These are phyloP conservation scores for Gobius niger DNA, from an alignment of 2,113 vertebrate species.

Conservation along the genomic window DNA sequence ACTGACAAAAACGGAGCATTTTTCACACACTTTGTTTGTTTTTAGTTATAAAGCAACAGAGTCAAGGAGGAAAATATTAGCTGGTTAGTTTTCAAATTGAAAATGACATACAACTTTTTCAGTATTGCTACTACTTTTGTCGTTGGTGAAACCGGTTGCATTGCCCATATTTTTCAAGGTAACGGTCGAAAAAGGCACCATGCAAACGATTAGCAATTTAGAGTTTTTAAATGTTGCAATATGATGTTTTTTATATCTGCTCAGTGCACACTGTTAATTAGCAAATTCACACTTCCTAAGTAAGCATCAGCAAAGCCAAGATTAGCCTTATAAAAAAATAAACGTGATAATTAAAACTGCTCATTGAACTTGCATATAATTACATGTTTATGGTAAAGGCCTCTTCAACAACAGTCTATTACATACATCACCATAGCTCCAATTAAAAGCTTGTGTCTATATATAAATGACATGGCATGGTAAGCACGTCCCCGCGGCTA, in stretches of 20 bases:
- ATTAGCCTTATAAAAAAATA: background rate
- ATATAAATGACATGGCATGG: conserved; percentile 2
- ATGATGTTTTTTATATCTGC: background rate
- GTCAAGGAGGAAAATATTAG: too few species aligned
- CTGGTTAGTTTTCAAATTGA: too few species aligned
- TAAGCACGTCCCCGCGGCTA: conserved; percentile 45
- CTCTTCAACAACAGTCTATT: conserved; percentile 14
- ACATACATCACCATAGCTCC: conserved; percentile 15
- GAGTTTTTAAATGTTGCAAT: background rate
- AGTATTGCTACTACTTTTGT: too few species aligned
- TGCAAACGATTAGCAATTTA: too few species aligned
- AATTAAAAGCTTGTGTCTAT: conserved; percentile 24
- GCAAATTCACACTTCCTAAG: background rate
- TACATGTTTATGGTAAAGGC: conserved; percentile 28
- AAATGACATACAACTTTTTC: too few species aligned
- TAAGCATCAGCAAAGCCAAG: background rate
- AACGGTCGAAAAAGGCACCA: too few species aligned
- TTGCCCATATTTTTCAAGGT: too few species aligned
- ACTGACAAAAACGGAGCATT: too few species aligned
- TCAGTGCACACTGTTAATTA: background rate
- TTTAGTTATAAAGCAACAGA: too few species aligned
- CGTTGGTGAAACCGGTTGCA: too few species aligned
- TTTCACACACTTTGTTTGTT: too few species aligned
- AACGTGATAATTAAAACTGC: background rate
- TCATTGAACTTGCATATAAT: background rate